phyloP scores from a whole-genome alignment of 2,797 vertebrate genomes.

The Oceanodroma leucorhoa region DNA sequence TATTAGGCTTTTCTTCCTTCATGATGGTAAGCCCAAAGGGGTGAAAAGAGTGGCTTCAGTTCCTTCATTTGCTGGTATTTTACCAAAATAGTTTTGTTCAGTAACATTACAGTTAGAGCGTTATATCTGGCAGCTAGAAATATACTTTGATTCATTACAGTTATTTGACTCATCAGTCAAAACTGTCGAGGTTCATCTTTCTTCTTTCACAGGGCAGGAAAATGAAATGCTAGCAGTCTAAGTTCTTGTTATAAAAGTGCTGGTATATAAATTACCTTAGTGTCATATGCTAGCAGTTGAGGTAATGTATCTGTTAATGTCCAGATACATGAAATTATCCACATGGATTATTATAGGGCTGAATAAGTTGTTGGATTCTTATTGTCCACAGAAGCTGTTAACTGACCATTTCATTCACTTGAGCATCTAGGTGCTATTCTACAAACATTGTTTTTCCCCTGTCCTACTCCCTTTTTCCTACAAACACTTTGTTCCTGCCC shows the following conservation, averaged over 20 bases:
- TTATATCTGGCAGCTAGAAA: constrained; percentile 25
- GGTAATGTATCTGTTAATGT: neutral
- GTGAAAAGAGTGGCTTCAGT: neutral
- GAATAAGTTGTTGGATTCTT: neutral
- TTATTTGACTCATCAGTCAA: constrained; percentile 23
- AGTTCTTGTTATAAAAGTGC: neutral
- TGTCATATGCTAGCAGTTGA: neutral
- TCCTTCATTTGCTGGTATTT: neutral
- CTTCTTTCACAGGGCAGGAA: constrained; percentile 1
- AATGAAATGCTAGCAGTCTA: constrained; percentile 21
- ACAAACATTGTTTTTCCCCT: neutral
- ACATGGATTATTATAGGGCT: neutral
- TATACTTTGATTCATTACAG: constrained; percentile 12
- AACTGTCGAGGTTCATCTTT: neutral
- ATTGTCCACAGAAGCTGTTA: neutral
- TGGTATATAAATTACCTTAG: neutral
- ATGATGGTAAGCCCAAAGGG: neutral
- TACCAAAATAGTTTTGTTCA: constrained; percentile 3
- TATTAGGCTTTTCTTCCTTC: neutral
- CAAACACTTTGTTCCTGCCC: neutral
- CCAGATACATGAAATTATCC: neutral
- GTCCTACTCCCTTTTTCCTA: neutral
- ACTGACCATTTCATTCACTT: neutral
- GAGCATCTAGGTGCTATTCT: neutral
- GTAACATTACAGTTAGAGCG: neutral